Evolutionary conservation across 2,113 vertebrate species (phyloP).

Genomic region (Leptocoma aspasia): DNA sequence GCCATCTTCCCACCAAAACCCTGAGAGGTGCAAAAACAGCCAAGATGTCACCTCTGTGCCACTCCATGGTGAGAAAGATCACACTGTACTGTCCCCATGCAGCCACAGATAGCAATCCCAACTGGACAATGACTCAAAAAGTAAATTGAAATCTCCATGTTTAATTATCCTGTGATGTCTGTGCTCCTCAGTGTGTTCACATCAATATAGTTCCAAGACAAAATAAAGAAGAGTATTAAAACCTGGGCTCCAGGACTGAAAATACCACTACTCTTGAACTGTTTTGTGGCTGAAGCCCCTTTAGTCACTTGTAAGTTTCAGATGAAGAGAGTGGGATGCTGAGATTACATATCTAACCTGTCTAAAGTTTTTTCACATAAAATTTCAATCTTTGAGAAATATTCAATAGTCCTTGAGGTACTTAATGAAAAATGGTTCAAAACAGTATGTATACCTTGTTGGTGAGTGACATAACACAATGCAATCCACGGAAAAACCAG

Average conservation of each 20-base stretch:
- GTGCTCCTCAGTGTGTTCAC: not conserved
- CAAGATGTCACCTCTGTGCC: not conserved
- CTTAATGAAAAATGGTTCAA: not conserved
- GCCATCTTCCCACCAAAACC: not conserved
- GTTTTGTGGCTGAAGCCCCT: not conserved
- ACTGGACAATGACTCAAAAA: not conserved
- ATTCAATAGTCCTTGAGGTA: not conserved
- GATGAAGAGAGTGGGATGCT: not conserved
- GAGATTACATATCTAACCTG: not conserved
- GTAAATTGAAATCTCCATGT: not conserved
- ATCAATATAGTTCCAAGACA: not conserved
- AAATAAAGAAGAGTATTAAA: conserved; percentile 8
- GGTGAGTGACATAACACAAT: not conserved
- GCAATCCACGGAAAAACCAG: not conserved
- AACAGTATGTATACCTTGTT: not conserved
- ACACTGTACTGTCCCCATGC: not conserved
- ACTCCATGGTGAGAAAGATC: not conserved
- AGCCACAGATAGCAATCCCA: not conserved
- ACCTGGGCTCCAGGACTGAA: not conserved
- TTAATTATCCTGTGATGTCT: not conserved
- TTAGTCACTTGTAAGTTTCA: not conserved
- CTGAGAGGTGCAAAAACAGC: not conserved
- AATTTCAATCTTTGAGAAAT: not conserved
- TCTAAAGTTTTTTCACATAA: not conserved
- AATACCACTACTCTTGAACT: not conserved